These are phyloP conservation scores for Apamea sordens DNA, from an alignment of 2,888 invertebrate species.

Conservation along the genomic window DNA sequence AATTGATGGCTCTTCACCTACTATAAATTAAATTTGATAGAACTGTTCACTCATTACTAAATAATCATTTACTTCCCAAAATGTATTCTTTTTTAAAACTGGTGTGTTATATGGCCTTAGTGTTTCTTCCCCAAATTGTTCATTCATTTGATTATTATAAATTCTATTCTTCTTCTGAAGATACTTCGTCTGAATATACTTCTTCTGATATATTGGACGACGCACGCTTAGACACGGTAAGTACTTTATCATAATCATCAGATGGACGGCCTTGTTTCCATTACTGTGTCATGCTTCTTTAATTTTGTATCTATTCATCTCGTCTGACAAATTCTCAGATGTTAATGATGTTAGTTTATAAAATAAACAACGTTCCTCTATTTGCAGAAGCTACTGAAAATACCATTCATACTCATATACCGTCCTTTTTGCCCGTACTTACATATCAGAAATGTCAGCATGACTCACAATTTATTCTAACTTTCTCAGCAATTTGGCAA, in stretches of 20 bases:
- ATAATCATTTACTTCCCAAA: conserved; percentile 11
- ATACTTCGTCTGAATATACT: conserved; percentile 66
- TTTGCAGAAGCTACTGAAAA: background rate
- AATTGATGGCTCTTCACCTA: conserved; percentile 46
- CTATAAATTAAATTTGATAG: conserved; percentile 49
- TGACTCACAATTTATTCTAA: conserved; percentile 21
- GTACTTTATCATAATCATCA: conserved; percentile 61
- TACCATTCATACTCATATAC: background rate
- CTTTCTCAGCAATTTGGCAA: conserved; percentile 33
- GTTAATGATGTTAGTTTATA: background rate
- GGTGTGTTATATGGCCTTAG: conserved; percentile 14
- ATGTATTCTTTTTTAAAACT: conserved; percentile 49
- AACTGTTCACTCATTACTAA: conserved; percentile 20
- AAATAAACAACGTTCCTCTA: background rate
- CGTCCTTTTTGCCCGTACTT: background rate
- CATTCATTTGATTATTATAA: conserved; percentile 38
- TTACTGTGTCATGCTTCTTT: background rate
- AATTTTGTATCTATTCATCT: background rate
- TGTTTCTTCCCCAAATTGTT: conserved; percentile 39
- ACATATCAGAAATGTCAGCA: background rate
- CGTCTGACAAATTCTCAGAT: background rate
- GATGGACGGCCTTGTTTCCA: background rate
- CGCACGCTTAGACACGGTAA: conserved; percentile 83
- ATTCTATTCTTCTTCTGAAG: conserved; percentile 19
- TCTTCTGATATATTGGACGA: conserved; percentile 79